These are phyloP conservation scores for Acleris holmiana DNA, from an alignment of 2,888 invertebrate genomes.

Conservation along the genomic window DNA sequence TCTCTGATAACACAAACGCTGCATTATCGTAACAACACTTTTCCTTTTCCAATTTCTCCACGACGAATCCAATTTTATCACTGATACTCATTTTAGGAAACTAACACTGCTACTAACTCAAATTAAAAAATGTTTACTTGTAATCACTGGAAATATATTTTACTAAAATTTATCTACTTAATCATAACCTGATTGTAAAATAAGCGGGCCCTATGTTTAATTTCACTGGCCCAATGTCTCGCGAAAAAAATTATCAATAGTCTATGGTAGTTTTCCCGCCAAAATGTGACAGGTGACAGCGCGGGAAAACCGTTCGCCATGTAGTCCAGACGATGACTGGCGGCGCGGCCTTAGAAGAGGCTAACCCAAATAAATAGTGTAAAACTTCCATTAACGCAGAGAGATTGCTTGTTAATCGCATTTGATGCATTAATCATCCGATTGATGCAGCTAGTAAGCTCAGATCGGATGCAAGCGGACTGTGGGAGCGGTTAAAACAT, in stretches of 20 bases:
- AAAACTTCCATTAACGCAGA: conserved; percentile 30
- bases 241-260: conserved; percentile 14
- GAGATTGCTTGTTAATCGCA: conserved; percentile 29
- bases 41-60: conserved; percentile 54
- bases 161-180: neutral
- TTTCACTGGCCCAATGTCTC: conserved; percentile 8
- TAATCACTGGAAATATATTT: conserved; percentile 39
- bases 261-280: conserved; percentile 55
- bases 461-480: conserved; percentile 6
- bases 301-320: conserved; percentile 57
- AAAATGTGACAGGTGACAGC: conserved; percentile 51
- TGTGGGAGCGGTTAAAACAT: neutral
- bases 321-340: conserved; percentile 53
- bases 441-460: conserved; percentile 12
- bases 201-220: conserved; percentile 3
- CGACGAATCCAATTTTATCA: conserved; percentile 45
- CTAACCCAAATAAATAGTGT: conserved; percentile 50
- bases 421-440: conserved; percentile 25
- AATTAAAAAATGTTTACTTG: conserved; percentile 23
- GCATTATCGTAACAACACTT: conserved; percentile 68
- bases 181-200: neutral
- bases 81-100: conserved; percentile 45
- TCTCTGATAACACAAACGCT: conserved; percentile 70
- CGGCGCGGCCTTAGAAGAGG: conserved; percentile 48
- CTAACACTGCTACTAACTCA: neutral